These are phyloP conservation scores for Sebastes ruberrimus DNA, from an alignment of 2,797 vertebrate genomes.

Conservation along the genomic window DNA sequence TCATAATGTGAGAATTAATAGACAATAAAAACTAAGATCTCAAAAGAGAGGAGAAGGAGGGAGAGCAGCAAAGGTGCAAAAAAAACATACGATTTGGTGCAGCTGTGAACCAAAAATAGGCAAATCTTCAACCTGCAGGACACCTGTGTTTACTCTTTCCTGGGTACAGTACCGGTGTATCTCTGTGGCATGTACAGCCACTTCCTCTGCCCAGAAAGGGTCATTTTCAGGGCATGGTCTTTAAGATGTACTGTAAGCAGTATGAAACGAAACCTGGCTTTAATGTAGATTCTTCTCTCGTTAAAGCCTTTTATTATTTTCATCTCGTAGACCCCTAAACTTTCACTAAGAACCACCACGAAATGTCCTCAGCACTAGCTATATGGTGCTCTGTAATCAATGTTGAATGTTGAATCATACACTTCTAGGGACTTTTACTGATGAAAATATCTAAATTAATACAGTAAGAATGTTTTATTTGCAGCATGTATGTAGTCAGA, in stretches of 20 bases:
- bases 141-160: slow-evolving; percentile 30
- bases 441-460: too few relatives aligned
- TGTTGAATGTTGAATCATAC: too few relatives aligned
- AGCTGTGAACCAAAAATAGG: slow-evolving; percentile 15
- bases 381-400: too few relatives aligned
- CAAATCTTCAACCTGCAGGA: not conserved
- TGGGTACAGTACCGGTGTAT: not conserved
- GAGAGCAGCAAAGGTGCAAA: not conserved
- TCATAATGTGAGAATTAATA: slow-evolving; percentile 10
- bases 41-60: not conserved
- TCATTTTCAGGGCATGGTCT: slow-evolving; percentile 18
- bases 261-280: slow-evolving; percentile 14
- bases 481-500: too few relatives aligned
- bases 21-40: slow-evolving; percentile 17
- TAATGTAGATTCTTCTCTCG: not conserved
- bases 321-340: not conserved
- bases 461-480: too few relatives aligned
- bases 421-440: too few relatives aligned
- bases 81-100: slow-evolving; percentile 1
- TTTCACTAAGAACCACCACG: not conserved
- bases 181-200: not conserved
- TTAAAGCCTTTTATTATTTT: not conserved
- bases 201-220: slow-evolving; percentile 23
- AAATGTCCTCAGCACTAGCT: too few relatives aligned
- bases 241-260: slow-evolving; percentile 7